Base-by-base conservation (phyloP, 2,113 vertebrate genomes). In the Caloenas nicobarica region DNA sequence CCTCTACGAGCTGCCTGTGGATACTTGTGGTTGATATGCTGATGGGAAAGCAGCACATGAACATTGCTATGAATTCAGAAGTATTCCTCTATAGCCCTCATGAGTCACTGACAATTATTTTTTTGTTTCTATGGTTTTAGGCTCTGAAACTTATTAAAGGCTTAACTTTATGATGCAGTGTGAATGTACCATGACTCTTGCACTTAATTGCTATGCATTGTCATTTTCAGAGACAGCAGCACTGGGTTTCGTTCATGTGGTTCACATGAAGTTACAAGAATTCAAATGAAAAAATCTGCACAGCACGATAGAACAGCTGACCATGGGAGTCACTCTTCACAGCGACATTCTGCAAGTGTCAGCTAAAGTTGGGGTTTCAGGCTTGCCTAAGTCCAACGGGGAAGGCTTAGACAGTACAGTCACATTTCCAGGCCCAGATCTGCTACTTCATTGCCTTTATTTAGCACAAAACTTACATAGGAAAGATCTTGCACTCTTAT, bases 51-150 rank as follows among this genome's bases (percentile, higher is more conserved):
- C 56, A 91, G 72, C 54, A 83, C 44, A 86, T 23, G 72, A 53
- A 61, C 65, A 72, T 54, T 54, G 58, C 57, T 57, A 88, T 53
- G 95, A 83, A 95, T 93, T 90, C 44, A 14, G 58, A 92, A 91
- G 50, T 81, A 70, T 86, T 91, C 18, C 26, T 92, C 86, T 77
- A 25, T 16, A 90, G 54, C 36, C 44, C 68, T 93, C 68, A 61
- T 53, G 89, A 95, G 34, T 73, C 83, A 95, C 50, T 86, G 31
- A 46, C 26, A 33, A 42, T 88, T 77, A 74, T 44, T 58, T 81
- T 87, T 72, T 80, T 65, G 29, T 77, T 88, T 83, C 86, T 86
- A 95, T 65, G 71, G 89, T 73, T 93, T 92, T 65, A 73, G 68
- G 54, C 24, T 86, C 71, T 61, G 57, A 85, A 92, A 64, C 48